Conservation (phyloP, 2,797 vertebrate genomes). For the Liasis olivaceus region DNA sequence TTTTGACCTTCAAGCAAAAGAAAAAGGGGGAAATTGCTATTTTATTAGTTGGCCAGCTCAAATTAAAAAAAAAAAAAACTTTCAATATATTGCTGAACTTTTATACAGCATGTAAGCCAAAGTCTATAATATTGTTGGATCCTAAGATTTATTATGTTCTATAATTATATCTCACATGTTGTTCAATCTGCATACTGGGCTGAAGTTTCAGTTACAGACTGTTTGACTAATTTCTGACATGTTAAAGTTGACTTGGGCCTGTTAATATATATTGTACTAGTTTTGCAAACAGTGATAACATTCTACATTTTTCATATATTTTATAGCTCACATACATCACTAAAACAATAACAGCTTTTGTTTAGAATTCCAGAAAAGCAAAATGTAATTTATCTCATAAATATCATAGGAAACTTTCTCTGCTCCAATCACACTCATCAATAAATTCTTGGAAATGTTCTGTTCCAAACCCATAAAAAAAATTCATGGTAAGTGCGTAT, state of each 20-base stretch:
- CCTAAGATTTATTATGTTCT: conserved; percentile 21
- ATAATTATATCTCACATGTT: conserved; percentile 4
- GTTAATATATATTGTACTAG: conserved; percentile 1
- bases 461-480: neutral
- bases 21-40: neutral
- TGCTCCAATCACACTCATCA: conserved; percentile 7
- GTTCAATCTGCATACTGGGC: conserved; percentile 24
- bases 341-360: neutral
- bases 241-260: neutral
- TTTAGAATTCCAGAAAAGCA: conserved; percentile 24
- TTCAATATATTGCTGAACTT: conserved; percentile 11
- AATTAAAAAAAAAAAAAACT: conserved; percentile 14
- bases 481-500: neutral
- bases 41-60: neutral
- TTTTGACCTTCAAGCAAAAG: neutral
- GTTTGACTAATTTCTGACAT: neutral
- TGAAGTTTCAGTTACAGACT: conserved; percentile 33
- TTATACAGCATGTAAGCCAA: conserved; percentile 23
- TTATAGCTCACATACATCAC: conserved; percentile 11
- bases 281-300: conserved; percentile 33
- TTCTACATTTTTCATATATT: neutral
- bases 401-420: neutral
- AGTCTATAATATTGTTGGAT: conserved; percentile 30
- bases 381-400: conserved; percentile 7
- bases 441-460: conserved; percentile 17